Conservation (phyloP, 1,140 invertebrate species). For the Drosophila pachea region DNA sequence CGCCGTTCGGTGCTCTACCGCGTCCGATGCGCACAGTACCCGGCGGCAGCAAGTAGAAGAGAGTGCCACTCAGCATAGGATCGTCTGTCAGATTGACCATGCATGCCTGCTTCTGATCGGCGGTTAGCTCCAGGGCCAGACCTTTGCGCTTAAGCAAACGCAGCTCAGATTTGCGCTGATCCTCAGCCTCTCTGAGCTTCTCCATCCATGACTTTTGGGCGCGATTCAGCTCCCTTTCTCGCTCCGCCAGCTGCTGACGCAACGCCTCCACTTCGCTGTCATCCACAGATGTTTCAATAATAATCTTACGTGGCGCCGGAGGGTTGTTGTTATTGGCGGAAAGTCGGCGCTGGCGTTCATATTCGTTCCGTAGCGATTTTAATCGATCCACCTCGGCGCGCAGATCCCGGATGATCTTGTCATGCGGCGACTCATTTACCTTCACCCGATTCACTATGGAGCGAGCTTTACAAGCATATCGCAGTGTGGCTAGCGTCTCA, state of each 20-base stretch:
- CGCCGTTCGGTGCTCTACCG: constrained; percentile 35
- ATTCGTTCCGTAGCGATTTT: constrained; percentile 81
- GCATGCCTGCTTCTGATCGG: constrained; percentile 80
- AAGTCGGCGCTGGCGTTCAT: constrained; percentile 79
- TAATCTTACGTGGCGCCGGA: constrained; percentile 67
- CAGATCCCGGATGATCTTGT: constrained; percentile 89
- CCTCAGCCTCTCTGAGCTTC: constrained; percentile 81
- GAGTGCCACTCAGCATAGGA: constrained; percentile 85
- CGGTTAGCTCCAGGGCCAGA: constrained; percentile 80
- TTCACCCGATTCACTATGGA: constrained; percentile 96
- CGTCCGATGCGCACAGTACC: constrained; percentile 80
- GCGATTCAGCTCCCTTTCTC: constrained; percentile 81
- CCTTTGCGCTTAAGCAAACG: constrained; percentile 80
- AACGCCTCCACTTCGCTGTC: constrained; percentile 79
- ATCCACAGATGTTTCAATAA: constrained; percentile 78
- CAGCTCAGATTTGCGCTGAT: constrained; percentile 81
- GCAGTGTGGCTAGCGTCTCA: constrained; percentile 90
- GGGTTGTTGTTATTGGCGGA: constrained; percentile 62
- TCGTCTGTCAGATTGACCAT: constrained; percentile 86
- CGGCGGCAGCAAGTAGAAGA: constrained; percentile 83
- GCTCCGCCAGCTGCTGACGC: constrained; percentile 82
- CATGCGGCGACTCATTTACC: constrained; percentile 94
- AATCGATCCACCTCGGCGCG: constrained; percentile 88
- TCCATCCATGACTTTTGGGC: constrained; percentile 82
- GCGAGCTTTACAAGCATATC: constrained; percentile 92